A percentile compares a stretch with the other conserved stretches of the same genome.
Conservation (phyloP, 2,888 invertebrate genomes). For the Trachelus stipa region DNA sequence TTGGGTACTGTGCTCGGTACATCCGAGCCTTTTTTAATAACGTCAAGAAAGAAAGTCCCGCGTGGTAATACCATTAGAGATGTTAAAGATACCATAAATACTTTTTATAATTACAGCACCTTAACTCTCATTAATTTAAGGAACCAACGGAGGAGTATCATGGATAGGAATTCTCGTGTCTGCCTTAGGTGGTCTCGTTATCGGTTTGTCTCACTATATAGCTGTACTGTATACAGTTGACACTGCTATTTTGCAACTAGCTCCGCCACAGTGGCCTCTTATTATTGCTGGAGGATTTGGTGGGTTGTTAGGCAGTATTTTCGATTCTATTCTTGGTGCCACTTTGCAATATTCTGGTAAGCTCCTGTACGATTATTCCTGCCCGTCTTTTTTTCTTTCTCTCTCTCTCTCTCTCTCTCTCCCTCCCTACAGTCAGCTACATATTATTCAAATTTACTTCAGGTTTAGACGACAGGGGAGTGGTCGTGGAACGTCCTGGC, state of each 20-base stretch:
- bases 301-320: slow-evolving; percentile 83
- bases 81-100: background rate
- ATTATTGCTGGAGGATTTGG: slow-evolving; percentile 78
- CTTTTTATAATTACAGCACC: background rate
- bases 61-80: slow-evolving; percentile 67
- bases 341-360: slow-evolving; percentile 87
- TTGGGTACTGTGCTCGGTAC: slow-evolving; percentile 80
- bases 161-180: slow-evolving; percentile 72
- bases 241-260: slow-evolving; percentile 69
- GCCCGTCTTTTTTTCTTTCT: background rate
- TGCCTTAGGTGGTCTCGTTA: slow-evolving; percentile 75
- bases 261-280: slow-evolving; percentile 84
- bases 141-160: slow-evolving; percentile 91
- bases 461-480: slow-evolving; percentile 78
- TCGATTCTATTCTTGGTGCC: slow-evolving; percentile 88
- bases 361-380: slow-evolving; percentile 10
- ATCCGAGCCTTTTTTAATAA: slow-evolving; percentile 80
- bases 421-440: background rate
- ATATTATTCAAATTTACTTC: slow-evolving; percentile 47
- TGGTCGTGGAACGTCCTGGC: slow-evolving; percentile 79
- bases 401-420: background rate
- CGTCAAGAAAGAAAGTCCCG: slow-evolving; percentile 80
- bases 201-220: slow-evolving; percentile 81
- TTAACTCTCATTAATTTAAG: slow-evolving; percentile 62
- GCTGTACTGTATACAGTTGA: slow-evolving; percentile 75